These are phyloP conservation scores for Hippocampus barbouri DNA, from an alignment of 2,113 vertebrate genomes.

Conservation along the genomic window DNA sequence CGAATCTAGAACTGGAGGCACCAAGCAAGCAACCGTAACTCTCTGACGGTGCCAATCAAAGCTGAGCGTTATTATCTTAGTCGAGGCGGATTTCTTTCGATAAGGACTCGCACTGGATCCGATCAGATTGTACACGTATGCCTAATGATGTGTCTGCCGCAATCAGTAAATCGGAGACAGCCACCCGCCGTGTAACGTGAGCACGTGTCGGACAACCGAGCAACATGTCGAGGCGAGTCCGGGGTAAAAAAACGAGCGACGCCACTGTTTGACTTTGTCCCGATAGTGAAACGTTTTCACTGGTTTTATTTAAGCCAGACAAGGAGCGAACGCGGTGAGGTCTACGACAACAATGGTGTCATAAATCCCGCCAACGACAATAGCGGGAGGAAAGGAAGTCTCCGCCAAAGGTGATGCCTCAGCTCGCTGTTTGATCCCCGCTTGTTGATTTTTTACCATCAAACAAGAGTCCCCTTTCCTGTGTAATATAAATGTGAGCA, in stretches of 20 bases:
- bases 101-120: neutral
- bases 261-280: constrained; percentile 17
- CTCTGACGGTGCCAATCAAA: neutral
- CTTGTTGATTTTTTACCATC: neutral
- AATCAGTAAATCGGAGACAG: constrained; percentile 10
- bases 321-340: neutral
- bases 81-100: neutral
- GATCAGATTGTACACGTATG: neutral
- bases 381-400: constrained; percentile 2
- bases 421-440: neutral
- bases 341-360: neutral
- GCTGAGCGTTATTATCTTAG: neutral
- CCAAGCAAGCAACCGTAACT: neutral
- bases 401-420: neutral
- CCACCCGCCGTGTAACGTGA: constrained; percentile 1
- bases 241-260: constrained; percentile 27
- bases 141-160: neutral
- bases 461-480: neutral
- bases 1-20: neutral
- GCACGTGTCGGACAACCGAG: constrained; percentile 32
- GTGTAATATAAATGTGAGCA: neutral
- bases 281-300: constrained; percentile 2
- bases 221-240: constrained; percentile 16
- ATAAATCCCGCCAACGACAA: constrained; percentile 1
- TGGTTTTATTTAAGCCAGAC: neutral